Evolutionary conservation across 2,888 invertebrate species (phyloP), one percentile per base, ranked within the genome.

Genomic region (Dicycla oo): DNA sequence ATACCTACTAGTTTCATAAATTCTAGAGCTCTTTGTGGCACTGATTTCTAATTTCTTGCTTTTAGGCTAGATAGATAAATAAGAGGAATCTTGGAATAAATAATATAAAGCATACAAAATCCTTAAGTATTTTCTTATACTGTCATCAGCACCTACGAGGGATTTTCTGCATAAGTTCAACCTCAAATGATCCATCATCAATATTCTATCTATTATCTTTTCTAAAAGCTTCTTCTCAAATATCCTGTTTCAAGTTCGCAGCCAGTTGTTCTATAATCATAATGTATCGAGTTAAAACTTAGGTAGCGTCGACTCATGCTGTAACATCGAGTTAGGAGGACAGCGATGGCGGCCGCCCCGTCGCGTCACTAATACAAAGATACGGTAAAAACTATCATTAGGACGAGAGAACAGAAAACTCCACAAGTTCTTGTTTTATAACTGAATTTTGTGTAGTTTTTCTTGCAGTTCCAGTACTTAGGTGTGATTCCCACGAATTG

Each of bases 371-470:
- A 91, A 92, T 87, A 84, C 84, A 88, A 86, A 91, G 83, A 87
- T 90, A 92, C 88, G 88, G 79, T 83, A 84, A 87, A 75, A 89
- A 90, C 87, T 90, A 86, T 87, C 90, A 90, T 91, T 92, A 90
- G 78, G 83, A 71, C 75, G 77, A 69, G 76, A 77, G 74, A 78
- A 71, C 18, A 70, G 69, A 63, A 58, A 77, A 83, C 73, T 80
- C 53, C n/a, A 11, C 54, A 67, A 86, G 67, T 76, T 84, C 77
- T 78, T 73, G 43, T 75, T 75, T 65, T 80, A 66, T 70, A 75
- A 74, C 63, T 73, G 38, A 65, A 73, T 80, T 82, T 63, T 69
- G 56, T 65, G 65, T 82, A 83, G 76, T 86, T 86, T 86, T 78
- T 83, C 78, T 78, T 69, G 15, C n/a, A 68, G 47, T 67, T 66